Percentiles rank a stretch among this genome's conserved stretches.
Conservation (phyloP, 2,113 vertebrate genomes). For the Sinocyclocheilus anophthalmus region DNA sequence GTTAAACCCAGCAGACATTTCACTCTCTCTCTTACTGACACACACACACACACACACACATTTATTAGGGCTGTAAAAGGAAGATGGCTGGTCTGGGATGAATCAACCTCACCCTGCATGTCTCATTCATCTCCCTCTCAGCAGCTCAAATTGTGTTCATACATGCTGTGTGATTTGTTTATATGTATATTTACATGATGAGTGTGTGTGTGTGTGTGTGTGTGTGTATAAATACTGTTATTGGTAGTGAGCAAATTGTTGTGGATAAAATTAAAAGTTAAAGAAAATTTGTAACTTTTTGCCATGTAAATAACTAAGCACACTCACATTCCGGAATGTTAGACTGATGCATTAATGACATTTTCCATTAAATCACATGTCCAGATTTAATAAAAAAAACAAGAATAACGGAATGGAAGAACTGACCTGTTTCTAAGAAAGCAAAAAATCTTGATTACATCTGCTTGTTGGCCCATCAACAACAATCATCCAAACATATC, state of each 20-base stretch:
- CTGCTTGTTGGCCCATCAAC: neutral
- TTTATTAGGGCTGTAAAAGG: slow-evolving; percentile 2
- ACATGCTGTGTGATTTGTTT: neutral
- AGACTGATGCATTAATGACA: neutral
- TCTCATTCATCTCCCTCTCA: slow-evolving; percentile 33
- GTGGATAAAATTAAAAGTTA: neutral
- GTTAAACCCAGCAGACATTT: slow-evolving; percentile 18
- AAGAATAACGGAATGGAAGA: neutral
- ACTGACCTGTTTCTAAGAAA: neutral
- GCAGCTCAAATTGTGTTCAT: slow-evolving; percentile 28
- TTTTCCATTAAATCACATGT: slow-evolving; percentile 19
- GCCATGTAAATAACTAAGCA: neutral
- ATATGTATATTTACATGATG: neutral
- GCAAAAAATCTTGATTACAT: neutral
- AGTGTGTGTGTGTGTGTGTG: slow-evolving; percentile 1
- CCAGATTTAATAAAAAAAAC: neutral
- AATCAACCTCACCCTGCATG: slow-evolving; percentile 3
- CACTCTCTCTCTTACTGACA: neutral
- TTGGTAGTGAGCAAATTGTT: neutral
- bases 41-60: slow-evolving; percentile 3
- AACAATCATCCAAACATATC: neutral
- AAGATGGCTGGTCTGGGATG: neutral
- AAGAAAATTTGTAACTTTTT: neutral
- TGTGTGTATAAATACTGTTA: neutral
- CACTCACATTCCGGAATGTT: neutral